Evolutionary conservation across 2,113 vertebrate species (phyloP).

Genomic region (Macquaria australasica): DNA sequence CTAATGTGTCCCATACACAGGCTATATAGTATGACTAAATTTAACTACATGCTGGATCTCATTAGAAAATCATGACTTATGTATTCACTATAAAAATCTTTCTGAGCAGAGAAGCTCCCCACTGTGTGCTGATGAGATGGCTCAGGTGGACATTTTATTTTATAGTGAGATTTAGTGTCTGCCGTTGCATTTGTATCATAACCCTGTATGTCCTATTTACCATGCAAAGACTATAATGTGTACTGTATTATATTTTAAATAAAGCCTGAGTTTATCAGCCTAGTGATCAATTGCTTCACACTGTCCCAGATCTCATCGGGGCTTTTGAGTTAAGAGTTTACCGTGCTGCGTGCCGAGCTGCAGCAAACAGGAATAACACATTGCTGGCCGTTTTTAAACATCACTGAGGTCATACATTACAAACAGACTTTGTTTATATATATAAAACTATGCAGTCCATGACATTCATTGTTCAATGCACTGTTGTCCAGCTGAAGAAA

Average conservation of each 20-base stretch:
- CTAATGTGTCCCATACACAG: slow-evolving; percentile 30
- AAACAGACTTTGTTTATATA: slow-evolving; percentile 62
- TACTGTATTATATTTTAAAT: slow-evolving; percentile 6
- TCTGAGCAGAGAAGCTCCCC: slow-evolving; percentile 40
- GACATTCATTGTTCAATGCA: slow-evolving; percentile 66
- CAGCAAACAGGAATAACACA: neutral
- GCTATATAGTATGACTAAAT: slow-evolving; percentile 36
- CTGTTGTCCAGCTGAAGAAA: slow-evolving; percentile 16
- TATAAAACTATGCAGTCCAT: slow-evolving; percentile 69
- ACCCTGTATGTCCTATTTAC: slow-evolving; percentile 39
- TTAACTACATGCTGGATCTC: slow-evolving; percentile 37
- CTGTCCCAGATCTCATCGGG: slow-evolving; percentile 20
- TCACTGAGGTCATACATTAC: slow-evolving; percentile 54
- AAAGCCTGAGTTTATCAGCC: slow-evolving; percentile 22
- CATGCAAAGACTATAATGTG: slow-evolving; percentile 19
- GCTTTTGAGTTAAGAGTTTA: neutral
- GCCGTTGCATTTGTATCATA: slow-evolving; percentile 26
- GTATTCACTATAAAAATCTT: slow-evolving; percentile 38
- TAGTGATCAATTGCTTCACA: neutral
- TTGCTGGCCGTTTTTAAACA: neutral
- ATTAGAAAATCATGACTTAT: slow-evolving; percentile 43
- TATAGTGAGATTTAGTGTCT: slow-evolving; percentile 24
- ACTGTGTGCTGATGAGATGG: slow-evolving; percentile 44
- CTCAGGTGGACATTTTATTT: slow-evolving; percentile 28
- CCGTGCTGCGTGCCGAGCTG: neutral